Evolutionary conservation across 2,113 vertebrate species (phyloP), one percentile per base, ranked within the genome.

Genomic region (Megaceryle maxima): DNA sequence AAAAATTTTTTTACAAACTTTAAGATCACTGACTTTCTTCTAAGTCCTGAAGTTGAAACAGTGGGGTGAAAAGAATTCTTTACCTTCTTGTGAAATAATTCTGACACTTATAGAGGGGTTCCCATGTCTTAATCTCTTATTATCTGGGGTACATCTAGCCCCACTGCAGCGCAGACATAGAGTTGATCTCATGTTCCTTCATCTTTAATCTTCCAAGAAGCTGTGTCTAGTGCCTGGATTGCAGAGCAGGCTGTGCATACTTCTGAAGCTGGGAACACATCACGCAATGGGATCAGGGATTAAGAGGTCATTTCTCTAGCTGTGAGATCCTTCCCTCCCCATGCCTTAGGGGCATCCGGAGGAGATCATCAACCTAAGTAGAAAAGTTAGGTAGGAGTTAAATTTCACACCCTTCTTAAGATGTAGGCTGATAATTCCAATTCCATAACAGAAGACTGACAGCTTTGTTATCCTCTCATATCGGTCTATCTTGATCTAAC

Each of bases 151-250:
- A 8, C 5, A 5, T 29, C 28, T 67, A 55, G 2, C 17, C 16
- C 5, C 33, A 3, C 0, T 48, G 10, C 9, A 29, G 21, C 56
- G 86, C 10, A 41, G 37, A 81, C 16, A 9, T 10, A 1, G 1
- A 16, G 25, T 16, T 80, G 5, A 3, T 46, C 48, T 57, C 29
- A 8, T 1, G 3, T 69, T 73, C 35, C 33, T 64, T 72, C 57
- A 24, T 29, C 63, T 17, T 5, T 11, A 10, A 22, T 6, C 4
- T 37, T 56, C 44, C 55, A 31, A 22, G 6, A 3, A 41, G 5
- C 28, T 62, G 21, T 25, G n/a, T 7, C 48, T 33, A 20, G 31
- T 81, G 26, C 29, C 35, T 70, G 56, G 17, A 48, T 50, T 57
- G 18, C 76, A 35, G 46, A 62, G 39, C 46, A 22, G 17, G 16